These are phyloP conservation scores for Ptilonorhynchus violaceus DNA, from an alignment of 2,113 vertebrate species.

Conservation along the genomic window DNA sequence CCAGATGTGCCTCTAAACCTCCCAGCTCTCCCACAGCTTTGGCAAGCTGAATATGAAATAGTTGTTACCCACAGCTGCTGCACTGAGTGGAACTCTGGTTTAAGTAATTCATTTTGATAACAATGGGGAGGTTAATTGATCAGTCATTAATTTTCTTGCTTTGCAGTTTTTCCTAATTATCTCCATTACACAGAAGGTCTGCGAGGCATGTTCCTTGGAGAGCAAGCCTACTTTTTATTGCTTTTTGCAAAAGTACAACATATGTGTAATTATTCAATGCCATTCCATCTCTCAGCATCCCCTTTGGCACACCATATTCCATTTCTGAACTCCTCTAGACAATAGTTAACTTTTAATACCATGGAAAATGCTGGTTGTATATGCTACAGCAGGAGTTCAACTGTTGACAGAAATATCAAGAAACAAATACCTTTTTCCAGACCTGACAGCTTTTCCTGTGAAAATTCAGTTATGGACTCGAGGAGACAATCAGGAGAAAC, in stretches of 20 bases:
- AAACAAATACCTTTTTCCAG: background rate
- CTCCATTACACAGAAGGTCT: background rate
- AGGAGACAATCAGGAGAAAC: background rate
- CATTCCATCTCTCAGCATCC: background rate
- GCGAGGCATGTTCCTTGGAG: background rate
- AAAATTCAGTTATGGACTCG: background rate
- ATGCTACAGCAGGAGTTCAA: background rate
- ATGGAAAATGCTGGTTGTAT: background rate
- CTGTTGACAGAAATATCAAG: background rate
- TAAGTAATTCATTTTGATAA: slow-evolving; percentile 22
- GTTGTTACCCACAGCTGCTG: background rate
- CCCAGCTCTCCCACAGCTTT: background rate
- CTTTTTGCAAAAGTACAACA: background rate
- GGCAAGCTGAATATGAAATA: background rate
- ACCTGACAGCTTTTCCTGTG: background rate
- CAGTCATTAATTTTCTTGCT: slow-evolving; percentile 5
- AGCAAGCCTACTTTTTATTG: background rate
- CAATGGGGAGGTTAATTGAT: background rate
- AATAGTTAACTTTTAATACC: background rate
- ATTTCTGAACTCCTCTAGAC: background rate
- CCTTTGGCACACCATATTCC: background rate
- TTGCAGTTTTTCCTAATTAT: background rate
- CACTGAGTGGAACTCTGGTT: background rate
- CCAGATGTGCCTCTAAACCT: background rate
- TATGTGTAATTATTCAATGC: background rate